Percentiles rank a stretch among this genome's conserved stretches.
Evolutionary conservation across 1,140 invertebrate genomes (phyloP).

Genomic region (Sinella curviseta): DNA sequence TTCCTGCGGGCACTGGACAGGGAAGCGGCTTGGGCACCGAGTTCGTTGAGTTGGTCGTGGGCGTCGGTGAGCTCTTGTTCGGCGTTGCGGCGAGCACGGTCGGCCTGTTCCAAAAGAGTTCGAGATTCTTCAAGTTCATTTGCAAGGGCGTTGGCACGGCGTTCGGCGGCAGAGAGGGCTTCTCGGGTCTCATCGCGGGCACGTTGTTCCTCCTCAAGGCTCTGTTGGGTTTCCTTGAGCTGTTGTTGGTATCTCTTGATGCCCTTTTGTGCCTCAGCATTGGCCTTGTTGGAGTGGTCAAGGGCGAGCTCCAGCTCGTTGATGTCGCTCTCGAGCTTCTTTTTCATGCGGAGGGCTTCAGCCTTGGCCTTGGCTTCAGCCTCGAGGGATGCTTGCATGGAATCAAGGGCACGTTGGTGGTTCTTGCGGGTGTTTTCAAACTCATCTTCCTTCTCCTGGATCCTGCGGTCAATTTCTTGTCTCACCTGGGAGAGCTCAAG

Average conservation of each 20-base stretch:
- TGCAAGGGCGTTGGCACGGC: conserved; percentile 89
- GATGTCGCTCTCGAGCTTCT: conserved; percentile 98
- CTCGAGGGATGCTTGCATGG: conserved; percentile 98
- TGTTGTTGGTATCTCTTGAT: conserved; percentile 75
- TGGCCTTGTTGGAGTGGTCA: conserved; percentile 95
- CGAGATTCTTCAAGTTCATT: conserved; percentile 96
- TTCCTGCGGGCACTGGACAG: conserved; percentile 95
- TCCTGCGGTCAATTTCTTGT: conserved; percentile 96
- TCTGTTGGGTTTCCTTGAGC: conserved; percentile 79
- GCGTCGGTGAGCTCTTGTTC: conserved; percentile 95
- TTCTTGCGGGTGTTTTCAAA: conserved; percentile 99
- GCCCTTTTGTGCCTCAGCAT: conserved; percentile 97
- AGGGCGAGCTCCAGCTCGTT: conserved; percentile 98
- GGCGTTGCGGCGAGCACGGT: conserved; percentile 92
- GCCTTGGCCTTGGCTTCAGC: conserved; percentile 98
- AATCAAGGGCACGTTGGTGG: conserved; percentile 96
- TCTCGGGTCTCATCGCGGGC: conserved; percentile 95
- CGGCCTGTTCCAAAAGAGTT: conserved; percentile 92
- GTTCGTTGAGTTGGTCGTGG: conserved; percentile 94
- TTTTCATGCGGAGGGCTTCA: conserved; percentile 98
- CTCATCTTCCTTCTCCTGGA: conserved; percentile 99
- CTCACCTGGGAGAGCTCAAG: conserved; percentile 89
- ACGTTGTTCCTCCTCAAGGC: conserved; percentile 95
- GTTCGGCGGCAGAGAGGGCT: conserved; percentile 91
- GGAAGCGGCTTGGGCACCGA: conserved; percentile 86